Percentiles rank a stretch among this genome's conserved stretches.
Evolutionary conservation across 92 coral and sea anemone genomes (phyloP).

Genomic region (Nematostella vectensis): DNA sequence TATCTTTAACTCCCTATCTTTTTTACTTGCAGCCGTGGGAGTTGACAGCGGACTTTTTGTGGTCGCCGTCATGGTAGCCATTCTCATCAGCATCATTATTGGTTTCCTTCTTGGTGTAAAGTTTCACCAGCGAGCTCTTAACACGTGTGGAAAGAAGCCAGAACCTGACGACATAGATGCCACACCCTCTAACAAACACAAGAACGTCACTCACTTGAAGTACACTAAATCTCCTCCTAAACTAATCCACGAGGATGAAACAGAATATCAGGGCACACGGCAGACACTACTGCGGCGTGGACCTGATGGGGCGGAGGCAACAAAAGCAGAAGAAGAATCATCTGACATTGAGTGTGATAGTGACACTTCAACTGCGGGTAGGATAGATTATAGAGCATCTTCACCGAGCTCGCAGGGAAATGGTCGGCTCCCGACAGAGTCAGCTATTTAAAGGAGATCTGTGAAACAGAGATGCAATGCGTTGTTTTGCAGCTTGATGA

Average conservation of each 20-base stretch:
- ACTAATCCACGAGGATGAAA: constrained; percentile 17
- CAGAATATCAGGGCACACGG: constrained; percentile 19
- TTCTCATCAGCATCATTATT: constrained; percentile 47
- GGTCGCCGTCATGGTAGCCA: constrained; percentile 45
- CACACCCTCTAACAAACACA: constrained; percentile 28
- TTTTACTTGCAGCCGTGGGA: constrained; percentile 6
- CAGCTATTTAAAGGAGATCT: no score
- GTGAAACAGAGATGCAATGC: no score
- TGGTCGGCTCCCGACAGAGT: background rate
- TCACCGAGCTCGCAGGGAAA: constrained; percentile 1
- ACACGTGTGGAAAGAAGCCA: constrained; percentile 19
- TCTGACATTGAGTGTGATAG: constrained; percentile 25
- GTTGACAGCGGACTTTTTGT: constrained; percentile 51
- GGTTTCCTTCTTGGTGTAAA: constrained; percentile 55
- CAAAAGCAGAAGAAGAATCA: constrained; percentile 13
- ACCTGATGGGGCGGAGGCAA: constrained; percentile 13
- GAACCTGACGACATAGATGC: constrained; percentile 27
- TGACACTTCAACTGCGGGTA: constrained; percentile 55
- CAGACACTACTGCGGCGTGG: constrained; percentile 30
- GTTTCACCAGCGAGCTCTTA: constrained; percentile 39
- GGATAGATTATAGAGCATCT: background rate
- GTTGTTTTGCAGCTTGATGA: no score
- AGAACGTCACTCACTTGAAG: constrained; percentile 27
- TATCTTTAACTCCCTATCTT: no score
- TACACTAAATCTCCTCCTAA: constrained; percentile 65